phyloP scores from a whole-genome alignment of 2,113 vertebrate species.

The Sialia sialis region DNA sequence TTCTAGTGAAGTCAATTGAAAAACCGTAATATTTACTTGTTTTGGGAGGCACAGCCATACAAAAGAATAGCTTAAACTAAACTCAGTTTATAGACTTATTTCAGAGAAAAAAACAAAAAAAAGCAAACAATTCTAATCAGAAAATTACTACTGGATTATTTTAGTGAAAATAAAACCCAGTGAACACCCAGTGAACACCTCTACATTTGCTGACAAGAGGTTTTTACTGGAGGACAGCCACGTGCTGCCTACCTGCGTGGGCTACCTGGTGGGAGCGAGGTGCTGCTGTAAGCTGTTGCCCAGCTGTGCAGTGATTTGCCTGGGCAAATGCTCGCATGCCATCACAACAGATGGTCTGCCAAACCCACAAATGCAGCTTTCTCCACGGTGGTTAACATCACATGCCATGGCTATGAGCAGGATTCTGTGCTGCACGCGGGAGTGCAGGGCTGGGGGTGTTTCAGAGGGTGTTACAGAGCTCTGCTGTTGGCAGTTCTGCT shows the following conservation, averaged over 20 bases:
- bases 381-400: background rate
- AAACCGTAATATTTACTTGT: background rate
- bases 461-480: fast-evolving
- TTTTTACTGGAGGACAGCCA: background rate
- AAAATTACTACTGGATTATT: background rate
- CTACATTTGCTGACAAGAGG: background rate
- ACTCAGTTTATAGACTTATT: background rate
- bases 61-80: background rate
- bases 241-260: background rate
- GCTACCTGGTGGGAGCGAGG: background rate
- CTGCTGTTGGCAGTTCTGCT: background rate
- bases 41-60: background rate
- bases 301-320: background rate
- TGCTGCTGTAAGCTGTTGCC: background rate
- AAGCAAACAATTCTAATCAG: background rate
- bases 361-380: background rate
- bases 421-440: background rate
- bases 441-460: fast-evolving
- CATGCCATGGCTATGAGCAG: background rate
- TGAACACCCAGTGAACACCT: background rate
- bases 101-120: background rate
- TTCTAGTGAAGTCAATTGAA: background rate
- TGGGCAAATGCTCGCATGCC: background rate
- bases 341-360: background rate
- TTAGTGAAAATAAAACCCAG: background rate